Evolutionary conservation across 2,113 vertebrate genomes (phyloP), one percentile per base, ranked within the genome.

Genomic region (Vireo altiloquus): DNA sequence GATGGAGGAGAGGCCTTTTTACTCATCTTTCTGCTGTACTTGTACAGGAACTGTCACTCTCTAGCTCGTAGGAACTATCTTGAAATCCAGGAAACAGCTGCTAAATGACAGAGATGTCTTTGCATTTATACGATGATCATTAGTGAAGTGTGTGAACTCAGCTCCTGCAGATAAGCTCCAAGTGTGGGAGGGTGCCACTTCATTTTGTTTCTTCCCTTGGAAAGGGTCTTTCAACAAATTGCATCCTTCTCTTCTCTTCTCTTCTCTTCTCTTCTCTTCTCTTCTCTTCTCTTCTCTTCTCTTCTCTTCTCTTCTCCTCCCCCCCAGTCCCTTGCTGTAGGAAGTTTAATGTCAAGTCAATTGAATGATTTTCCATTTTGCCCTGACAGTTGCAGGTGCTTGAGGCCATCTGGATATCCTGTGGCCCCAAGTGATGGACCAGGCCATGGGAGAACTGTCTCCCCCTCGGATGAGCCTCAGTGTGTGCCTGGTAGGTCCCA

Each of bases 1-100:
- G 52, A 9, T 30, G 2, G 7, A 89, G n/a, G 6, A 49, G 28
- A 75, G 13, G 18, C 18, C 21, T 76, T 83, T 79, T 46, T 14
- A 18, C 15, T 19, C 37, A 7, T 40, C 28, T 84, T n/a, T 49
- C 44, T 87, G 40, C 56, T 57, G 25, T 35, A 30, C 39, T 66
- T 31, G 22, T 37, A 42, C 65, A 71, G 66, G 56, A 92, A 11
- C 24, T 84, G 37, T 53, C 59, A 59, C 33, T 70, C 25, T 39
- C 47, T 52, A 63, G 52, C 64, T 50, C 52, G 20, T 25, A 71
- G 49, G 47, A 94, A 18, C 31, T 77, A 47, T 50, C 78, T 46
- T 72, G 53, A 82, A 89, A 95, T 61, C 81, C 50, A 74, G 70
- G 81, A 82, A 94, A 79, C 78, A 92, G 87, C 84, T 95, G 91